Base-by-base conservation (phyloP, 2,888 invertebrate genomes). In the Meliscaeva auricollis region DNA sequence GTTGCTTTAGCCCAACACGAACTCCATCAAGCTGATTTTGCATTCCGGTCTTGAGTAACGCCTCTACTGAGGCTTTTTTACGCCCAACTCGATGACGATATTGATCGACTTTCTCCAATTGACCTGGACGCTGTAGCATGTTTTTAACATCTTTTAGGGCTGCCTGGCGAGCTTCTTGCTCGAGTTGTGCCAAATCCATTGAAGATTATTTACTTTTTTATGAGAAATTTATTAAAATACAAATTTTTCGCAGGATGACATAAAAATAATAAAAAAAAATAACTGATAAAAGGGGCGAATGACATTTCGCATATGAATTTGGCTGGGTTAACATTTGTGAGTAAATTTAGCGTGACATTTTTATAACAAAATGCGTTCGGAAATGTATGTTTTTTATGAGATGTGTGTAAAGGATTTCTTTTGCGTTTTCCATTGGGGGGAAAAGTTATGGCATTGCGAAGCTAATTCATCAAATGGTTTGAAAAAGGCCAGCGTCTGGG, bases 21-120 rank as follows among this genome's bases (percentile, higher is more conserved):
- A 99, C 99, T 0, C 98, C 99, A 92, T 99, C 99, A 72, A 99
- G 93, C 92, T 99, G 99, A 87, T 98, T 98, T 92, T 99, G 99
- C 93, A 99, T 98, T 0, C 98, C 98, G n/a, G 99, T 98, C 93
- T 99, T 99, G 22, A 99, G 89, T 20, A 92, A 87, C 22, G 92
- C 91, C 87, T 92, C 92, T n/a, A 91, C 90, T 0, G 91, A 91
- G 0, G 91, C 91, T 52, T 92, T 92, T 80, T 92, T 92, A 3
- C 92, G 89, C 54, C 91, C 90, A 11, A 92, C 91, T 32, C 92
- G 89, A 87, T 91, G 90, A 7, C 91, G 90, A 79, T 91, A 92
- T 79, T 92, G 92, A 13, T 92, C 92, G 87, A 95, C 95, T 93
- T 97, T 99, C 91, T 99, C 99, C 82, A 99, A 92, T 90, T 99